phyloP scores from a whole-genome alignment of 2,888 invertebrate genomes.

The Synanthedon formicaeformis region DNA sequence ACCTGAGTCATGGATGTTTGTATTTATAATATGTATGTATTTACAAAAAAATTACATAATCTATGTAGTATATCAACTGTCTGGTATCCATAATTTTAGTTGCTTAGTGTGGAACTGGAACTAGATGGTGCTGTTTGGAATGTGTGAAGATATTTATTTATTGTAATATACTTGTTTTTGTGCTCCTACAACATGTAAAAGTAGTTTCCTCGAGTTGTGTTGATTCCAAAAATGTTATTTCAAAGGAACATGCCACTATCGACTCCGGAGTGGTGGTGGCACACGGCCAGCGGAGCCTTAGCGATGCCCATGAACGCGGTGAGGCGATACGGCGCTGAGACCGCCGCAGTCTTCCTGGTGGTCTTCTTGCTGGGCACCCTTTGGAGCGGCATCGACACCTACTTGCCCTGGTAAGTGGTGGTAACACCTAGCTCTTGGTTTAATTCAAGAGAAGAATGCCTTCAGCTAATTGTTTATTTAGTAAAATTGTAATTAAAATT shows the following conservation, averaged over 20 bases:
- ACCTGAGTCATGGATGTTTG: too few relatives aligned
- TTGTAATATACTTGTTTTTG: too few relatives aligned
- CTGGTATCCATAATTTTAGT: too few relatives aligned
- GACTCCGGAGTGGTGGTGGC: constrained; percentile 91
- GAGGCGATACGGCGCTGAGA: constrained; percentile 81
- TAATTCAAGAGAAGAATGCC: neutral
- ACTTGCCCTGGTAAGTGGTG: constrained; percentile 80
- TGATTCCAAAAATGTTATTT: neutral
- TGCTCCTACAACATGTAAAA: too few relatives aligned
- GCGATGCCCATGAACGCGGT: constrained; percentile 85
- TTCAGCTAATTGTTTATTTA: neutral
- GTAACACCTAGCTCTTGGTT: constrained; percentile 41
- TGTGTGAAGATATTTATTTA: too few relatives aligned
- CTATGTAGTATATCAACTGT: too few relatives aligned
- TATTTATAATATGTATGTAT: too few relatives aligned
- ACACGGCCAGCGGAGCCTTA: constrained; percentile 80
- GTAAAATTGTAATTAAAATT: too few relatives aligned
- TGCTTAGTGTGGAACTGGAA: too few relatives aligned
- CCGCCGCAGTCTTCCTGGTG: constrained; percentile 76
- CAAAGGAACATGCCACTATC: constrained; percentile 79
- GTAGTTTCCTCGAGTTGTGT: too few relatives aligned
- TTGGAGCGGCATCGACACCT: constrained; percentile 85
- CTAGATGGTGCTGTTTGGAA: too few relatives aligned
- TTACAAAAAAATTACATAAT: too few relatives aligned
- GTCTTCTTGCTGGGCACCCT: constrained; percentile 79